A percentile compares a stretch with the other conserved stretches of the same genome.
Evolutionary conservation across 2,797 vertebrate genomes (phyloP).

Genomic region (Cossypha polioptera): DNA sequence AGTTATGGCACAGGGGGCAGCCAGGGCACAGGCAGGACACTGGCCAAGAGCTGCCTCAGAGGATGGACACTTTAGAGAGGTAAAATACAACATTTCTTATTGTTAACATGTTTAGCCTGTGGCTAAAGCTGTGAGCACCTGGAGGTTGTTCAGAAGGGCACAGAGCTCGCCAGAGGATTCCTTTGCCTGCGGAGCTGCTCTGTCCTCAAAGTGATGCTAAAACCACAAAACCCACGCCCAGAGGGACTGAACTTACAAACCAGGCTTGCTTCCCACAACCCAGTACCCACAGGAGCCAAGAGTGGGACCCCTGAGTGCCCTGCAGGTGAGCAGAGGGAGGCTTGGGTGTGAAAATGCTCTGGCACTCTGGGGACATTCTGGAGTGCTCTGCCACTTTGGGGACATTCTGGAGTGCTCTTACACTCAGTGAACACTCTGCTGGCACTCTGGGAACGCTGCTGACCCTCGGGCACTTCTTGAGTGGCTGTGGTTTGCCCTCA

Average conservation of each 20-base stretch:
- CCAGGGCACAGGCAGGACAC: fast-evolving
- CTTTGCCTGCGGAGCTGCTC: not conserved
- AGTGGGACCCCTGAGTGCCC: not conserved
- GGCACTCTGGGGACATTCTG: too few relatives aligned
- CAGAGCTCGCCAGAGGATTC: not conserved
- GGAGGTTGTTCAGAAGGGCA: not conserved
- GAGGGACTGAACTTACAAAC: not conserved
- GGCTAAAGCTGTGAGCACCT: not conserved
- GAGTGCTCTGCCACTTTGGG: too few relatives aligned
- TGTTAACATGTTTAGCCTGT: not conserved
- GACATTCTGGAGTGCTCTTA: too few relatives aligned
- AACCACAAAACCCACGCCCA: not conserved
- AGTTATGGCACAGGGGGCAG: fast-evolving
- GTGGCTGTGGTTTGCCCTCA: not conserved
- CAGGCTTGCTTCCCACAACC: not conserved
- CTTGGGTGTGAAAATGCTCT: not conserved
- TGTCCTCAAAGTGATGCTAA: not conserved
- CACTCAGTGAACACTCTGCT: too few relatives aligned
- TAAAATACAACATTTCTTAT: not conserved
- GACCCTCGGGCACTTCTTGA: fast-evolving
- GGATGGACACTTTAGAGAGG: not conserved
- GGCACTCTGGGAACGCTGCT: not conserved
- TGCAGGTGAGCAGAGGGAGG: fast-evolving
- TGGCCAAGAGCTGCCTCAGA: not conserved
- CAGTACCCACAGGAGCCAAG: fast-evolving